Base-by-base conservation (phyloP, 1,140 invertebrate species). In the Parasteatoda tepidariorum region DNA sequence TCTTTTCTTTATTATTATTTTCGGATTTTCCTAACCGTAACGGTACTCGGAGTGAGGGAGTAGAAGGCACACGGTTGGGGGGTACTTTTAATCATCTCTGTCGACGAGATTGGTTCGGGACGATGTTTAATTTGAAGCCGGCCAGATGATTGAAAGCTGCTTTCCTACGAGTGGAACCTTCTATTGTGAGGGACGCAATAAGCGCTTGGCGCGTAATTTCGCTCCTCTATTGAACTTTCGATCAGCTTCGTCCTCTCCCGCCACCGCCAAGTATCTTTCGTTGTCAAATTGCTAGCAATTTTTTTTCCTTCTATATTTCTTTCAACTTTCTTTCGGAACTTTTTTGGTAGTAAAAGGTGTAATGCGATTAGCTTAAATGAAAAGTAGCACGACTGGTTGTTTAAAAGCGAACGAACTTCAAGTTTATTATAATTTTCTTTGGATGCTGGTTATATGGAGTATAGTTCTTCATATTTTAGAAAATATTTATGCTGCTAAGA, bases 81-180 rank as follows among this genome's bases (percentile, higher is more conserved):
- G 66, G 31, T 64, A 81, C 78, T 81, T 81, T 81, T 81, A 81
- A 81, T 81, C 78, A 81, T 81, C 78, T 81, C 78, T 22, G 78
- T 66, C 34, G 78, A 81, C 66, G 78, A 81, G 78, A 81, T 81
- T 81, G 78, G 78, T 81, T 71, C 66, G 30, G 78, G 78, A 71
- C 78, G 78, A 81, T 81, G 78, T 81, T 81, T 81, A 81, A 81
- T 81, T 81, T 81, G 78, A 81, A 70, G 76, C 67, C 67, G 54
- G n/a, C 28, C 34, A 66, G 67, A 81, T 81, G 78, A 81, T 81
- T 81, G 78, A 81, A 81, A 71, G 78, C 78, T 64, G 74, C 71
- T 75, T 75, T 54, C 34, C 30, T 4, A 28, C 11, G 4, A 13
- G 9, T 26, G 24, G 15, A 62, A 66, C 57, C 34, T 66, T 41